Evolutionary conservation across 2,113 vertebrate genomes (phyloP), one percentile per base, ranked within the genome.

Genomic region (Psittacula cyanocephala): DNA sequence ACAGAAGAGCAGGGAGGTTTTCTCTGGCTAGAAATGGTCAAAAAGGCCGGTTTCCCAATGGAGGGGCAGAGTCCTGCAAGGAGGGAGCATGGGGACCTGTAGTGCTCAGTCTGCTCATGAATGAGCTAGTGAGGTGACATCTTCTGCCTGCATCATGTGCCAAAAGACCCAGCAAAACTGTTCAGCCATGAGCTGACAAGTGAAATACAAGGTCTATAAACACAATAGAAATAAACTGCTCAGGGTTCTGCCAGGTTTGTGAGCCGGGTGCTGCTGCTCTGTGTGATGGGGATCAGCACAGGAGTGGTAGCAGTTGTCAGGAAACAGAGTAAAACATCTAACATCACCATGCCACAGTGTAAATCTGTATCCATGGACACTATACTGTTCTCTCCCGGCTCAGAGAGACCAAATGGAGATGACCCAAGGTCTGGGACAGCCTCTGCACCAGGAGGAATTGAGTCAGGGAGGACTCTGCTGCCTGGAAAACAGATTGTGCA

Each of bases 381-480:
- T 1, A 6, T 1, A 5, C 0, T 1, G 3, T 75, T n/a, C 46
- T 68, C 18, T 41, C 37, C 17, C 2, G 1, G 29, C 29, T 91
- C 11, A 70, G 41, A 67, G 53, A 39, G 43, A 29, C 19, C 15
- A 63, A 10, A 68, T 8, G 5, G 37, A 80, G 11, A 55, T 1
- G 15, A 57, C 11, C 10, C 24, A 65, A 65, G 44, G 4, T 29
- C 41, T 69, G 59, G 8, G 31, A 37, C 46, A 69, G 46, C 24
- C 65, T 62, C 60, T 81, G n/a, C 28, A 41, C 7, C 10, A 29
- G 11, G 2, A 81, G 13, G 10, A 86, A 28, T 7, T 3, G 9
- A 19, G 27, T 52, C 2, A 7, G 13, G 33, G 19, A 28, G 22
- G 6, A 68, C 17, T 17, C 2, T 39, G n/a, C 8, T 57, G 25